Conservation (phyloP, 2,113 vertebrate genomes). For the Sylvilagus bachmani region DNA sequence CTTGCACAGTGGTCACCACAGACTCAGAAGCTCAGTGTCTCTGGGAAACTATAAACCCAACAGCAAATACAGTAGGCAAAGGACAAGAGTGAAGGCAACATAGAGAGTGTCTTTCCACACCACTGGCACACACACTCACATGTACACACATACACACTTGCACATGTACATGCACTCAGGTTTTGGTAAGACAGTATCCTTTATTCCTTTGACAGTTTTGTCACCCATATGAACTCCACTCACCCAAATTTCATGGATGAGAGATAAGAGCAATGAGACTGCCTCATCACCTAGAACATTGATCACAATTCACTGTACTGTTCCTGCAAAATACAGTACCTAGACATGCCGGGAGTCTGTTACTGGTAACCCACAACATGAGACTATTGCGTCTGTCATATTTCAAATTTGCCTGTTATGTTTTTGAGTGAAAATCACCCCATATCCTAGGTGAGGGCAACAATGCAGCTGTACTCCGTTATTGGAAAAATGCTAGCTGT, state of each 20-base stretch:
- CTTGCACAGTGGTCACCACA: rapidly evolving
- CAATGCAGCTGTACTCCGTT: not conserved
- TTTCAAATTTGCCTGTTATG: slow-evolving; percentile 30
- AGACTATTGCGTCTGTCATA: not conserved
- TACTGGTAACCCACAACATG: not conserved
- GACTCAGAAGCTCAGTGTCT: not conserved
- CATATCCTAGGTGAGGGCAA: not conserved
- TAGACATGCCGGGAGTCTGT: not conserved
- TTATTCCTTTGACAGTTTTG: not conserved
- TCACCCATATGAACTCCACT: not conserved
- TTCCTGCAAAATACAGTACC: not conserved
- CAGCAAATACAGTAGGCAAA: not conserved
- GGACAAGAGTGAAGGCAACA: not conserved
- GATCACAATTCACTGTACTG: not conserved
- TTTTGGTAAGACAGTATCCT: not conserved
- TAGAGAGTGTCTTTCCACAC: not conserved
- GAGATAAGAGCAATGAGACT: not conserved
- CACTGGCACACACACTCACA: not conserved
- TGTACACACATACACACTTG: too few species aligned
- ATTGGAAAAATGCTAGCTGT: not conserved
- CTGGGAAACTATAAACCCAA: not conserved
- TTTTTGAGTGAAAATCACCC: not conserved
- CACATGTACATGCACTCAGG: too few species aligned
- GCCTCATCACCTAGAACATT: not conserved
- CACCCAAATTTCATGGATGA: not conserved